A percentile compares a stretch with the other conserved stretches of the same genome.
These are phyloP conservation scores for Resseliella maxima DNA, from an alignment of 2,888 invertebrate genomes.

Conservation along the genomic window DNA sequence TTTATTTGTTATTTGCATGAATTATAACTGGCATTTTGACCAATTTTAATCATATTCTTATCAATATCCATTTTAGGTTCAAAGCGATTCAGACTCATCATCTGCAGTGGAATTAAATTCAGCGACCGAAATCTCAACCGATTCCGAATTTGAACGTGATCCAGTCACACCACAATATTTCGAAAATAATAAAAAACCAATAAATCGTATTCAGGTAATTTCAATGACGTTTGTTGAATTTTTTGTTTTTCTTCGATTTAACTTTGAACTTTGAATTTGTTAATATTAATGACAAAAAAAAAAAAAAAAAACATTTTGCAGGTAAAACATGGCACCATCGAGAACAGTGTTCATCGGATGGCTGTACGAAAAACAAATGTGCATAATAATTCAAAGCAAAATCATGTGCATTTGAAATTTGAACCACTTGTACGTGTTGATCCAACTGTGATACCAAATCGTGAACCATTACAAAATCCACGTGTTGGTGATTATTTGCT, in stretches of 20 bases:
- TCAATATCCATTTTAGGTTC: slow-evolving; percentile 69
- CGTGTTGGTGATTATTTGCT: slow-evolving; percentile 80
- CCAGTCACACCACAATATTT: slow-evolving; percentile 80
- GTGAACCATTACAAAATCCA: slow-evolving; percentile 70
- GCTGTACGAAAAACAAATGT: slow-evolving; percentile 1
- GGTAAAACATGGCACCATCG: slow-evolving; percentile 66
- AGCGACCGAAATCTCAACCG: slow-evolving; percentile 91
- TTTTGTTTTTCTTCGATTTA: neutral
- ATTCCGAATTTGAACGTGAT: slow-evolving; percentile 91
- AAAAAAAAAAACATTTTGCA: slow-evolving; percentile 58
- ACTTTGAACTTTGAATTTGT: neutral
- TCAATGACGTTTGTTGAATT: neutral
- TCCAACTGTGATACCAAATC: slow-evolving; percentile 65
- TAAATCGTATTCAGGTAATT: slow-evolving; percentile 72
- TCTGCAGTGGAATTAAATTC: slow-evolving; percentile 83
- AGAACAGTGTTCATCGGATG: slow-evolving; percentile 59
- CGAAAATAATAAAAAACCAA: slow-evolving; percentile 74
- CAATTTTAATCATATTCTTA: slow-evolving; percentile 46
- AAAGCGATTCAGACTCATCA: slow-evolving; percentile 74
- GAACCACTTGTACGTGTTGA: slow-evolving; percentile 68
- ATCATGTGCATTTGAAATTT: slow-evolving; percentile 64
- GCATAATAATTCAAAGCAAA: slow-evolving; percentile 62
- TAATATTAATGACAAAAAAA: neutral
- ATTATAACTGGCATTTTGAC: neutral
- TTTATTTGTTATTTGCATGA: slow-evolving; percentile 31